Percentiles rank a stretch among this genome's conserved stretches.
Evolutionary conservation across 92 coral and sea anemone genomes (phyloP).

Genomic region (Palythoa grandiflora): DNA sequence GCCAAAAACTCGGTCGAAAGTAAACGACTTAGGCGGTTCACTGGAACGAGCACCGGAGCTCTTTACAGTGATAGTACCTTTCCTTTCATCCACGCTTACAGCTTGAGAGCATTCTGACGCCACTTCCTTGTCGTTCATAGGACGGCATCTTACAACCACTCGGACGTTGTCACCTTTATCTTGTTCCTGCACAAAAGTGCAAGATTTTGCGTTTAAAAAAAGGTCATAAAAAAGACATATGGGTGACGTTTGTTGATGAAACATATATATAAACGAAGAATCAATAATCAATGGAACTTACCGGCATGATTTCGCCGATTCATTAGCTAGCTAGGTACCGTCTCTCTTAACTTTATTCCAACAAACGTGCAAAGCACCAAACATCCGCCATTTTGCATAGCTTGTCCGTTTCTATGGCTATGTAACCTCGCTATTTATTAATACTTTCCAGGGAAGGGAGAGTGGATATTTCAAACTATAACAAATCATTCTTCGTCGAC

Average conservation of each 20-base stretch:
- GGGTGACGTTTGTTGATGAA: background rate
- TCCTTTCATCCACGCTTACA: slow-evolving; percentile 90
- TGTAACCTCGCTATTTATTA: slow-evolving; percentile 29
- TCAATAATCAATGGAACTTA: background rate
- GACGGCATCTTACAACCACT: slow-evolving; percentile 99
- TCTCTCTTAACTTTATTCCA: background rate
- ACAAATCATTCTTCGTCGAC: background rate
- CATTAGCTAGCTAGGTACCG: background rate
- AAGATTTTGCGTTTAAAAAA: background rate
- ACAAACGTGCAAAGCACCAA: background rate
- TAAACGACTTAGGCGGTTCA: slow-evolving; percentile 92
- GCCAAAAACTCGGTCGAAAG: slow-evolving; percentile 97
- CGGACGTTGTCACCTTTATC: slow-evolving; percentile 91
- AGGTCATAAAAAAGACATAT: background rate
- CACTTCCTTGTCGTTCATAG: slow-evolving; percentile 93
- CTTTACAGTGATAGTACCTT: slow-evolving; percentile 84
- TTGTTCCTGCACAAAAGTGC: slow-evolving; percentile 54
- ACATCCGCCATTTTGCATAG: slow-evolving; percentile 31
- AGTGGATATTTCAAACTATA: background rate
- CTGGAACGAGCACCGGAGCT: slow-evolving; percentile 75
- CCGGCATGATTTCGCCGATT: slow-evolving; percentile 23
- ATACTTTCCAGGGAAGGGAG: background rate
- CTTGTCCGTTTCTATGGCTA: slow-evolving; percentile 39
- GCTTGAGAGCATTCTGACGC: slow-evolving; percentile 77
- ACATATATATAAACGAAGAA: background rate